Base-by-base conservation (phyloP, 2,888 invertebrate species). In the Chymomyza amoena region DNA sequence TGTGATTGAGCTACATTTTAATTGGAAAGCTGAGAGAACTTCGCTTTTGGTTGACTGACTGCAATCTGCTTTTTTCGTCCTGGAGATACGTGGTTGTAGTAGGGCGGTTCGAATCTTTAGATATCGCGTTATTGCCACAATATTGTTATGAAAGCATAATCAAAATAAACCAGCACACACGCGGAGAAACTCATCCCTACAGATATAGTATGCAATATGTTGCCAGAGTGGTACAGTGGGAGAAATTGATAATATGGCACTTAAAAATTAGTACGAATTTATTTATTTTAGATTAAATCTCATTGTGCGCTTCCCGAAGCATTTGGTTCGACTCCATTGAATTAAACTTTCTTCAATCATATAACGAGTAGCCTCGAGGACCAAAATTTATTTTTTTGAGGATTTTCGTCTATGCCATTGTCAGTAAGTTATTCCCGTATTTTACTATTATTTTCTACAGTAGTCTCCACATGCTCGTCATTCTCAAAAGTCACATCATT, bases 71-170 rank as follows among this genome's bases (percentile, higher is more conserved):
- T n/a, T 3, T 7, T 18, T 16, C 20, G 18, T 9, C 7, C 9
- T 15, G 15, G 1, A 16, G 7, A n/a, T n/a, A 10, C 4, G 54
- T 4, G 15, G 16, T 18, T 3, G 15, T 3, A 16, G 3, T 20
- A 10, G 18, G 64, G 57, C 25, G 64, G 66, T 62, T 62, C 64
- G 75, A 70, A 50, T 39, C 70, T 59, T 54, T 25, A 45, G 61
- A 50, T 51, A 51, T 60, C 56, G 61, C 64, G 61, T 66, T 59
- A 51, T 51, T 25, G 57, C 69, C 36, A 59, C 60, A 51, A 69
- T 73, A 57, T 64, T 67, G 67, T 74, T 75, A 74, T 74, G 75
- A 74, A 74, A 75, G 68, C 70, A 74, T 75, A 75, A 74, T 67
- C 67, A 75, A 75, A 70, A 70, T 67, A 62, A 36, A 64, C 56